A percentile compares a stretch with the other conserved stretches of the same genome.
Conservation (phyloP, 1,140 invertebrate genomes). For the Pachypsylla venusta region DNA sequence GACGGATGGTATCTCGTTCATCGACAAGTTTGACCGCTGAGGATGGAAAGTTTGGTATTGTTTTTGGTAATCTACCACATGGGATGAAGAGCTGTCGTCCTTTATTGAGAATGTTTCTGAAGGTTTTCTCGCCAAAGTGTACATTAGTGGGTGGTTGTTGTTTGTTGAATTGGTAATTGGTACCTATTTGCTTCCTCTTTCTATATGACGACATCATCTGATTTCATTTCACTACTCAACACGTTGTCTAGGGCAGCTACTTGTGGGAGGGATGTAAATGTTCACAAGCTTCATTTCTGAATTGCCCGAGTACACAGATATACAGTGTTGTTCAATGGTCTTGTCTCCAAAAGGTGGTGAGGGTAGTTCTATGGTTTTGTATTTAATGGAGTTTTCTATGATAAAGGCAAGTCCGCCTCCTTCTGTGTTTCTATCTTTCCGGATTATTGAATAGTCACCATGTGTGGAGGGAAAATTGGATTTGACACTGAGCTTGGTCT, state of each 20-base stretch:
- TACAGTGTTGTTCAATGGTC: not conserved
- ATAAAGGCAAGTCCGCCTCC: constrained; percentile 11
- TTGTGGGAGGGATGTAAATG: constrained; percentile 4
- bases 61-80: not conserved
- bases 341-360: not conserved
- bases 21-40: not conserved
- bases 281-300: not conserved
- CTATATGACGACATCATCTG: too few species aligned
- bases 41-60: not conserved
- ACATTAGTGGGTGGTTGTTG: too few species aligned
- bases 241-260: constrained; percentile 10
- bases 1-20: not conserved
- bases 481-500: not conserved
- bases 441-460: not conserved
- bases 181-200: too few species aligned
- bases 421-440: not conserved
- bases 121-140: not conserved
- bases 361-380: not conserved
- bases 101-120: not conserved
- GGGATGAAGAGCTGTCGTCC: not conserved
- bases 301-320: not conserved
- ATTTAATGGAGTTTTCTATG: constrained; percentile 2
- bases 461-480: not conserved
- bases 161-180: too few species aligned
- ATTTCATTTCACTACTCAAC: too few species aligned